Evolutionary conservation across 2,797 vertebrate species (phyloP), one percentile per base, ranked within the genome.

Genomic region (Denticeps clupeoides): DNA sequence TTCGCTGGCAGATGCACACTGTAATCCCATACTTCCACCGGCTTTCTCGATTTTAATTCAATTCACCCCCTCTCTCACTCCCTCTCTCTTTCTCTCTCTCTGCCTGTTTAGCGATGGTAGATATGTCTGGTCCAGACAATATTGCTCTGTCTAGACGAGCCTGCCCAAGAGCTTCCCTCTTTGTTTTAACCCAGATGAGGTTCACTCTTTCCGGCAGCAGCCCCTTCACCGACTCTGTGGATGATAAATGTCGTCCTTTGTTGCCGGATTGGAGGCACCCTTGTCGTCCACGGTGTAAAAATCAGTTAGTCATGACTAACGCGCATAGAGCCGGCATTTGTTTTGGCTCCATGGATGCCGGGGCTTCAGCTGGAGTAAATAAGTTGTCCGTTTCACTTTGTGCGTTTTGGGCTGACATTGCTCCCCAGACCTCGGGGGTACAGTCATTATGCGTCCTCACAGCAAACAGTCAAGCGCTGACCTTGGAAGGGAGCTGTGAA

Each of bases 311-410:
- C 32, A 35, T 18, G 32, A 35, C 32, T 16, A 35, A 23, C 15
- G 16, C 7, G 13, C 6, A 32, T 16, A 15, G 13, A 32, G n/a
- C 32, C 35, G 7, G 32, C 13, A 12, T 35, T 35, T 35, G 13
- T 6, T 35, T 35, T 35, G 15, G 2, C 5, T 18, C 7, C 7
- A 6, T 3, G 12, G n/a, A 33, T 31, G 31, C 31, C 35, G 32
- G 15, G 7, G 3, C 32, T 18, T 16, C 15, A 2, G 3, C 35
- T 32, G 13, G 42, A 31, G 42, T 63, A 63, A 63, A 63, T 51
- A 53, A 40, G 26, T 57, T 63, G 61, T 53, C 61, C 46, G 53
- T 41, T 50, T 53, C 45, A 41, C 37, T 63, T 59, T 59, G 49
- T 53, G 43, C 33, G 45, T 53, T 53, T 47, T 28, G 47, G 47